Conservation (phyloP, 2,113 vertebrate species). For the Sterna hirundo region DNA sequence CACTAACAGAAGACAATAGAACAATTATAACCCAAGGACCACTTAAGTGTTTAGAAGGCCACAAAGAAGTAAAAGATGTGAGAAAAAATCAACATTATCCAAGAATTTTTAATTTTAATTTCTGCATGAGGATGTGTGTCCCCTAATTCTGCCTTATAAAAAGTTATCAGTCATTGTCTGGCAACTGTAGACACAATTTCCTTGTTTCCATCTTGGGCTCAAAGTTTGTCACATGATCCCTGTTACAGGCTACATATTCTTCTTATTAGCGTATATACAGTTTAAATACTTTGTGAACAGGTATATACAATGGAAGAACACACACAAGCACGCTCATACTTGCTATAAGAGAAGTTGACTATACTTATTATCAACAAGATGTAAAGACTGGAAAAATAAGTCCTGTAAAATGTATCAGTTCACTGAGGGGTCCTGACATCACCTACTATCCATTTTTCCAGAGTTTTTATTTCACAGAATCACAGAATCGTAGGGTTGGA, state of each 20-base stretch:
- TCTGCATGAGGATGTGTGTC: not conserved
- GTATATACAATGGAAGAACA: not conserved
- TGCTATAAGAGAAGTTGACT: not conserved
- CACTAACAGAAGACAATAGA: not conserved
- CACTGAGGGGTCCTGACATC: not conserved
- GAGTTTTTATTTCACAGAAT: not conserved
- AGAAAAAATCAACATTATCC: not conserved
- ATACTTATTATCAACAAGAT: not conserved
- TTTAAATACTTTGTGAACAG: not conserved
- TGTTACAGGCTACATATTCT: not conserved
- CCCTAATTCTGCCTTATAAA: not conserved
- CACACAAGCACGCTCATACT: not conserved
- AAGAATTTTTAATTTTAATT: not conserved
- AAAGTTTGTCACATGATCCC: not conserved
- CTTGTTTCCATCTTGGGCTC: not conserved
- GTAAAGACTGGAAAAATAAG: not conserved
- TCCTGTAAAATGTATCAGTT: not conserved
- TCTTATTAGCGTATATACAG: not conserved
- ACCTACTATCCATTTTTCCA: not conserved
- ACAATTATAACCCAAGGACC: not conserved
- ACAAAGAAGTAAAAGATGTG: not conserved
- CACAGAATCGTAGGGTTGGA: no score
- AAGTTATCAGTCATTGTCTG: not conserved
- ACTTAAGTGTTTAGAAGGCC: not conserved
- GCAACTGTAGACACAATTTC: not conserved